A percentile compares a stretch with the other conserved stretches of the same genome.
phyloP scores from a whole-genome alignment of 2,797 vertebrate genomes.

The Tenualosa ilisha region DNA sequence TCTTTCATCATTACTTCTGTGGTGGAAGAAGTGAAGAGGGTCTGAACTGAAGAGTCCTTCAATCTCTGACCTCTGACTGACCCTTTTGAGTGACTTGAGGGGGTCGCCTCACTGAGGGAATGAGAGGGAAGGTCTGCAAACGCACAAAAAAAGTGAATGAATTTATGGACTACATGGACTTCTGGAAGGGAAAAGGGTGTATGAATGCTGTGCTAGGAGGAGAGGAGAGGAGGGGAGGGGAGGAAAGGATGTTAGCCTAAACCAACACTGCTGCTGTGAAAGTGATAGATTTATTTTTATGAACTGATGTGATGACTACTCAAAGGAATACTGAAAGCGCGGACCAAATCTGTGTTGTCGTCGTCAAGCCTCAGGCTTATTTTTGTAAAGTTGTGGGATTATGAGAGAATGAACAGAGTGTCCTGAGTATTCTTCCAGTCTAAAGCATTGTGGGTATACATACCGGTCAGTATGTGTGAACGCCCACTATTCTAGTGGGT shows the following conservation, averaged over 20 bases:
- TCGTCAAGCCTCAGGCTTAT: neutral
- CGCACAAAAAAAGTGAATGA: conserved; percentile 42
- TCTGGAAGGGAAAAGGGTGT: neutral
- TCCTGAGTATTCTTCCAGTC: neutral
- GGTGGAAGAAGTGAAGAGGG: neutral
- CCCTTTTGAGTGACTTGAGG: neutral
- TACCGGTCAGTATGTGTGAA: neutral
- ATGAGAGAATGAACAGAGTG: neutral
- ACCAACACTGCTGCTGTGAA: conserved; percentile 5
- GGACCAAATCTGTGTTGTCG: conserved; percentile 33
- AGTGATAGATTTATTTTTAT: neutral
- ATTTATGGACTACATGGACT: neutral
- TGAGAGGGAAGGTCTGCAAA: neutral
- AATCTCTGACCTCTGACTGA: neutral
- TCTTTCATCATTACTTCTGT: neutral
- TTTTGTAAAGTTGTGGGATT: neutral
- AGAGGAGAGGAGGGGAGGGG: neutral
- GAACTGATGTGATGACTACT: neutral
- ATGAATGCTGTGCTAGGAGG: neutral
- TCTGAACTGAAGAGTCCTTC: neutral
- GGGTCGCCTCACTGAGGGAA: neutral
- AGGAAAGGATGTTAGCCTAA: neutral
- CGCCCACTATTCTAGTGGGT: neutral
- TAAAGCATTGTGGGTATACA: neutral
- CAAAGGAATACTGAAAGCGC: conserved; percentile 16